Evolutionary conservation across 2,113 vertebrate genomes (phyloP).

Genomic region (Clarias magur): DNA sequence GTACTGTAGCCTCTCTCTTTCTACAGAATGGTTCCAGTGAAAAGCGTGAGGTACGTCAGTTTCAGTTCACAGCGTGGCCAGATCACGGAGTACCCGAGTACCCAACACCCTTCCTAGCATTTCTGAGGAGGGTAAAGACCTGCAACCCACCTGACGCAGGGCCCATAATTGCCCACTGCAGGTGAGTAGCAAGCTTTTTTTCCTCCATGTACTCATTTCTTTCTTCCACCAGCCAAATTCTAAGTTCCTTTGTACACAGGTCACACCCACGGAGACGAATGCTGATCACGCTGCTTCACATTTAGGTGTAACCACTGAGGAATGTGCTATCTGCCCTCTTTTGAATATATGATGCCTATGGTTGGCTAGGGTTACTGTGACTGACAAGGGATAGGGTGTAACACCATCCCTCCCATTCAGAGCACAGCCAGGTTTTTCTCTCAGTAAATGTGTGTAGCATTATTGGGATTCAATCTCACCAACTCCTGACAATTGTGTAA

Average conservation of each 20-base stretch:
- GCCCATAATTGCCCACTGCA: conserved; percentile 96
- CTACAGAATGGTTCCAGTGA: conserved; percentile 92
- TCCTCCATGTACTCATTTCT: background rate
- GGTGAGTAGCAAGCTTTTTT: conserved; percentile 68
- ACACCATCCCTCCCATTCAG: background rate
- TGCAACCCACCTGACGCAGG: conserved; percentile 94
- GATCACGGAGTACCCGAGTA: conserved; percentile 97
- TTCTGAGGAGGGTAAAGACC: conserved; percentile 93
- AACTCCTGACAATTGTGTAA: background rate
- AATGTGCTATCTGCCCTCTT: background rate
- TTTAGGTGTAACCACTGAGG: background rate
- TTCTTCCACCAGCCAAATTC: background rate
- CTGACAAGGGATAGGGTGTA: background rate
- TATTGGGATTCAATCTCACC: background rate
- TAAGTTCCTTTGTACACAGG: background rate
- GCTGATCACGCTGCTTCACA: background rate
- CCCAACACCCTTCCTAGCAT: conserved; percentile 95
- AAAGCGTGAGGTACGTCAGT: conserved; percentile 96
- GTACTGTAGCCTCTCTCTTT: background rate
- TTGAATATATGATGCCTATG: background rate
- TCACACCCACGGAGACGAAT: background rate
- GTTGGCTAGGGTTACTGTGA: background rate
- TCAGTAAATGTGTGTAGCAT: background rate
- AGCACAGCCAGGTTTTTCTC: background rate
- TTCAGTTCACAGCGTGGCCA: conserved; percentile 98